A percentile compares a stretch with the other conserved stretches of the same genome.
These are phyloP conservation scores for Labeo rohita DNA, from an alignment of 2,113 vertebrate genomes.

Conservation along the genomic window DNA sequence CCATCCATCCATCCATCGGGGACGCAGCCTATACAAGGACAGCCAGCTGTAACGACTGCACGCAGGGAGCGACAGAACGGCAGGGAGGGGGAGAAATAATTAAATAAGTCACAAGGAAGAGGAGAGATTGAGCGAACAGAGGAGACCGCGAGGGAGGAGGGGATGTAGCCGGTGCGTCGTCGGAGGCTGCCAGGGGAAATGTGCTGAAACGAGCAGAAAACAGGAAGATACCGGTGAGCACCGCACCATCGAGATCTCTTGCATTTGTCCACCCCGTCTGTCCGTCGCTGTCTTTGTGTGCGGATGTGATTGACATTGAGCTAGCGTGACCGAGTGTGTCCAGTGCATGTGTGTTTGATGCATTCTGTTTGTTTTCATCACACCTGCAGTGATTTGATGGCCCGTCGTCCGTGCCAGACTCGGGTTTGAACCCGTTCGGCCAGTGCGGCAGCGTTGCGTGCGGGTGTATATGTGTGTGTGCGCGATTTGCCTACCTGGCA, in stretches of 20 bases:
- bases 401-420: neutral
- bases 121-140: conserved; percentile 44
- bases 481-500: conserved; percentile 26
- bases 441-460: conserved; percentile 3
- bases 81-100: conserved; percentile 45
- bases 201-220: conserved; percentile 55
- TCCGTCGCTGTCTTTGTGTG: conserved; percentile 27
- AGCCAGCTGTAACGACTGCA: conserved; percentile 43
- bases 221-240: conserved; percentile 53
- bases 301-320: conserved; percentile 52
- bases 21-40: conserved; percentile 31
- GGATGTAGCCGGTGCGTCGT: conserved; percentile 57
- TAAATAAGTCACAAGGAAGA: conserved; percentile 43
- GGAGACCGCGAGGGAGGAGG: conserved; percentile 38
- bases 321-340: conserved; percentile 26
- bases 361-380: conserved; percentile 42
- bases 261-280: conserved; percentile 11
- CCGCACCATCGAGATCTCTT: conserved; percentile 16
- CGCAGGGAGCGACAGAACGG: conserved; percentile 1
- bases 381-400: conserved; percentile 33
- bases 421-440: conserved; percentile 21
- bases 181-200: conserved; percentile 61
- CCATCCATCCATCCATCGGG: conserved; percentile 16
- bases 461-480: conserved; percentile 30
- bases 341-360: conserved; percentile 23